A percentile compares a stretch with the other conserved stretches of the same genome.
Conservation (phyloP, 2,113 vertebrate genomes). For the Acrocephalus arundinaceus region DNA sequence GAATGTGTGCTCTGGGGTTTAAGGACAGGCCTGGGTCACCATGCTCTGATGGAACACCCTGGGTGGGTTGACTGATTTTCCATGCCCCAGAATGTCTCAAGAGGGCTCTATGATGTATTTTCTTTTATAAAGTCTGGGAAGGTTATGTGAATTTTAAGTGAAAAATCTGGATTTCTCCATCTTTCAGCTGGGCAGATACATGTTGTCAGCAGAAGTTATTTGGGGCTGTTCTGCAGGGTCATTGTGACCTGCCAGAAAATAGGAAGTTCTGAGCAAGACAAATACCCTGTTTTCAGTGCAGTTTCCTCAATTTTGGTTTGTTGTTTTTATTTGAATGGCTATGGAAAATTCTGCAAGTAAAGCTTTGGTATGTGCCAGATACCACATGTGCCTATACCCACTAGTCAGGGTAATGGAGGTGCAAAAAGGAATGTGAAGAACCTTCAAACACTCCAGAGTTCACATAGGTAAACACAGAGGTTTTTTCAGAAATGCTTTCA, state of each 20-base stretch:
- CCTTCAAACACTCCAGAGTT: neutral
- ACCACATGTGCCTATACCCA: neutral
- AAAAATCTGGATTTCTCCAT: neutral
- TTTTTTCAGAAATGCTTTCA: neutral
- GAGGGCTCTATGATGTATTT: neutral
- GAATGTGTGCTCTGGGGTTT: neutral
- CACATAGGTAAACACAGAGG: accelerated
- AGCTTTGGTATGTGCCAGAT: neutral
- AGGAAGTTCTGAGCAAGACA: neutral
- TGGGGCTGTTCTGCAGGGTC: neutral
- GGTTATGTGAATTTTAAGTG: neutral
- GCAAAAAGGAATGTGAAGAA: neutral
- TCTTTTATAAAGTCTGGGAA: neutral
- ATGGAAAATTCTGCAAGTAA: neutral
- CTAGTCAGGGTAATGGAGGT: neutral
- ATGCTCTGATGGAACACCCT: neutral
- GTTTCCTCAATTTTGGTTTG: neutral
- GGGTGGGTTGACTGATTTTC: neutral
- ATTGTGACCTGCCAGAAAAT: neutral
- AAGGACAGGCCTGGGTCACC: neutral
- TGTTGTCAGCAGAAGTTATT: accelerated
- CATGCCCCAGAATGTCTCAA: neutral
- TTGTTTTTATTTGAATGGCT: neutral
- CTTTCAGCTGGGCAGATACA: neutral
- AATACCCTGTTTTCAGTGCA: neutral